phyloP scores from a whole-genome alignment of 2,888 invertebrate genomes.

The Didymodactylos carnosus region DNA sequence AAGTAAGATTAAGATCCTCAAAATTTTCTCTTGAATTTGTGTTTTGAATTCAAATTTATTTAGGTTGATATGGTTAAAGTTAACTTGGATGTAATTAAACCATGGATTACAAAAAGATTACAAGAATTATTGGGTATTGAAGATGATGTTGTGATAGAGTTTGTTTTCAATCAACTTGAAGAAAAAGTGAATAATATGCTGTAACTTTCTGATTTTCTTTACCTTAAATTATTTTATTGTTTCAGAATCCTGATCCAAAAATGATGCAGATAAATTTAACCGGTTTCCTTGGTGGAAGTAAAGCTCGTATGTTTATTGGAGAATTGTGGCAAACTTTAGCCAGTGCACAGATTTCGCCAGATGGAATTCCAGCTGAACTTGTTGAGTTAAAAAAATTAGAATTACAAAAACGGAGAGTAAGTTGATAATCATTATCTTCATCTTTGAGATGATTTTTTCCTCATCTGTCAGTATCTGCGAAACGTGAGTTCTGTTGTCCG shows the following conservation, averaged over 20 bases:
- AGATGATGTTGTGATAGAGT: constrained; percentile 95
- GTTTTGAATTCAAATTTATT: constrained; percentile 15
- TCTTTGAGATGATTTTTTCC: too few relatives aligned
- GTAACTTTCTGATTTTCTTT: not conserved
- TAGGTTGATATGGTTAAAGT: constrained; percentile 95
- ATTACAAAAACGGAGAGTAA: constrained; percentile 3
- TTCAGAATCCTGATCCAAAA: constrained; percentile 76
- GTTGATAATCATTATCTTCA: too few relatives aligned
- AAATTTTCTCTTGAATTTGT: not conserved
- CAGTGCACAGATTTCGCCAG: constrained; percentile 80
- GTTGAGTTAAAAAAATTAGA: constrained; percentile 9
- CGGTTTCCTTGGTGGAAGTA: constrained; percentile 90
- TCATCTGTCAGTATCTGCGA: too few relatives aligned
- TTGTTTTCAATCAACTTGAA: constrained; percentile 92
- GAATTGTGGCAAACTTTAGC: constrained; percentile 85
- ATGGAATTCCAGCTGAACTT: constrained; percentile 65
- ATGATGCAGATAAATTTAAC: constrained; percentile 99
- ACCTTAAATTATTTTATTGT: not conserved
- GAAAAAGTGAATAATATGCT: constrained; percentile 49
- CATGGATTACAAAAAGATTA: constrained; percentile 92
- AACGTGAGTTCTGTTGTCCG: too few relatives aligned
- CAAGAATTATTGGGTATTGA: constrained; percentile 88
- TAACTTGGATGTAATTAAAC: constrained; percentile 85
- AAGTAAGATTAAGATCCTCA: constrained; percentile 42
- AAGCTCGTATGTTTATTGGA: constrained; percentile 87